Conservation (phyloP, 2,888 invertebrate species). For the Chrysotoxum bicinctum region DNA sequence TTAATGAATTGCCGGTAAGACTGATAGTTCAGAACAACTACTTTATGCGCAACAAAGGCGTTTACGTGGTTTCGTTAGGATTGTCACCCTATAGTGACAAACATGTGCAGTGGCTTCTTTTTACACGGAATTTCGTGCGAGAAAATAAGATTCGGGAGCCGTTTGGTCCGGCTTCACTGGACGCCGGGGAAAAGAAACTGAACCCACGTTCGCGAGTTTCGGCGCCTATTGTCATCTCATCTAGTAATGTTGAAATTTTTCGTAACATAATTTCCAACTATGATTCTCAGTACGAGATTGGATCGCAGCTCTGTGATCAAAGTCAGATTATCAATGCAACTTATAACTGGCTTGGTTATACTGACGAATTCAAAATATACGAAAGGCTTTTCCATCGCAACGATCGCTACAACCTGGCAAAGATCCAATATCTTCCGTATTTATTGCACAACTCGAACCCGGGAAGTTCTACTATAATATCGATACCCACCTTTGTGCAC, state of each 20-base stretch:
- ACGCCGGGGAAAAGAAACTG: conserved; percentile 84
- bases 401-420: conserved; percentile 96
- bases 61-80: conserved; percentile 93
- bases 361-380: conserved; percentile 88
- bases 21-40: conserved; percentile 92
- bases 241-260: conserved; percentile 93
- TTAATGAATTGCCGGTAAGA: conserved; percentile 88
- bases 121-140: conserved; percentile 93
- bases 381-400: conserved; percentile 91
- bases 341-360: conserved; percentile 95
- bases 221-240: conserved; percentile 95
- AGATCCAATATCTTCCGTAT: conserved; percentile 95
- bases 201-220: conserved; percentile 96
- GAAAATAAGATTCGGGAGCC: conserved; percentile 94
- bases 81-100: conserved; percentile 93
- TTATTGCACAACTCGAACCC: conserved; percentile 94
- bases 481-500: conserved; percentile 89
- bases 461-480: conserved; percentile 91
- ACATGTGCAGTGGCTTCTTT: conserved; percentile 89
- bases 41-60: conserved; percentile 93
- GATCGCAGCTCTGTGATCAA: conserved; percentile 96
- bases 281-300: conserved; percentile 95
- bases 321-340: conserved; percentile 96
- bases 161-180: conserved; percentile 85
- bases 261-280: conserved; percentile 96